phyloP scores from a whole-genome alignment of 2,797 vertebrate genomes.

The Sebastes paucispinis region DNA sequence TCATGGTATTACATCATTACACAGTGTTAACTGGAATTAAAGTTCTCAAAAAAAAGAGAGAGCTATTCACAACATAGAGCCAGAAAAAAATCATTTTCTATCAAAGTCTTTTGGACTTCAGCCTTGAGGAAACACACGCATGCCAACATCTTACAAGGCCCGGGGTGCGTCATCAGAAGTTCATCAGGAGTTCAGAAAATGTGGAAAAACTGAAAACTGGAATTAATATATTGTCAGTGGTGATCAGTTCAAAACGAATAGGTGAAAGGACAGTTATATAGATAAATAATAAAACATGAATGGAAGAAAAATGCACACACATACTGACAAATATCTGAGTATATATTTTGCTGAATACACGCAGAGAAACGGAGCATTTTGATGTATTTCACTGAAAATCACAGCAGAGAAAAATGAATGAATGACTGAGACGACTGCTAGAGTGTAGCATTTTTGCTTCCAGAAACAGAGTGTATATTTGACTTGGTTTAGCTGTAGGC shows the following conservation, averaged over 20 bases:
- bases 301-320: not conserved
- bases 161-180: not conserved
- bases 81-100: not conserved
- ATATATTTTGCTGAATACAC: not conserved
- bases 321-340: not conserved
- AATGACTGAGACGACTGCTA: not conserved
- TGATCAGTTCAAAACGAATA: not conserved
- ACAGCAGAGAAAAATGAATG: constrained; percentile 25
- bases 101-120: not conserved
- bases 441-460: not conserved
- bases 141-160: constrained; percentile 7
- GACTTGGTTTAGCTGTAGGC: constrained; percentile 32
- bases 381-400: constrained; percentile 14
- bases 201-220: not conserved
- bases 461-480: constrained; percentile 28
- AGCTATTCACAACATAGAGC: not conserved
- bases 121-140: constrained; percentile 6
- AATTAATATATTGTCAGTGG: not conserved
- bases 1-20: not conserved
- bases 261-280: not conserved
- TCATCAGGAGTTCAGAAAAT: constrained; percentile 12
- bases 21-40: not conserved
- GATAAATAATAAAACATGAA: not conserved
- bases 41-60: not conserved
- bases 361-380: not conserved